Percentiles rank a stretch among this genome's conserved stretches.
phyloP scores from a whole-genome alignment of 2,888 invertebrate species.

The Troglohyphantes excavatus region DNA sequence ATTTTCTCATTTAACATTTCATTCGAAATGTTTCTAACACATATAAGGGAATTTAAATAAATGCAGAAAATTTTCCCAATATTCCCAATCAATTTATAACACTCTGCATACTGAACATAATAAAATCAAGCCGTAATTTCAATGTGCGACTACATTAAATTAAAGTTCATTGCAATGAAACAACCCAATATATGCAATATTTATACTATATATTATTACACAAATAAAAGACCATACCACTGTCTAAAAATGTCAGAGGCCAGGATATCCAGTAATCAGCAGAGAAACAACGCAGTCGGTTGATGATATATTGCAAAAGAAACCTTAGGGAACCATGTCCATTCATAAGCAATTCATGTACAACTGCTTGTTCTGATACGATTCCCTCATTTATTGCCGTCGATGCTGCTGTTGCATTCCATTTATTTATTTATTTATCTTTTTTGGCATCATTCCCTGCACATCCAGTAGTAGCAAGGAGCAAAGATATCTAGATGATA shows the following conservation, averaged over 20 bases:
- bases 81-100: no score
- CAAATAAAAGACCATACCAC: no score
- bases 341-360: conserved; percentile 16
- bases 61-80: no score
- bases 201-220: no score
- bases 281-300: background rate
- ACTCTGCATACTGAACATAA: no score
- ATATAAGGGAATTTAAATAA: no score
- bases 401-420: background rate
- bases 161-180: no score
- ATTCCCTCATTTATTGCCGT: background rate
- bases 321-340: background rate
- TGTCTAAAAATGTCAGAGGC: background rate
- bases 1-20: no score
- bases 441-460: background rate
- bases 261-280: background rate
- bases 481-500: conserved; percentile 1
- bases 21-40: no score
- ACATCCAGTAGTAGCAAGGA: background rate
- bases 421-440: background rate
- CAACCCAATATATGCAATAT: no score
- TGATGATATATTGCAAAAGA: conserved; percentile 5
- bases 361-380: background rate
- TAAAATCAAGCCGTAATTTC: no score
- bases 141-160: no score